Evolutionary conservation across 2,888 invertebrate genomes (phyloP).

Genomic region (Melieria crassipennis): DNA sequence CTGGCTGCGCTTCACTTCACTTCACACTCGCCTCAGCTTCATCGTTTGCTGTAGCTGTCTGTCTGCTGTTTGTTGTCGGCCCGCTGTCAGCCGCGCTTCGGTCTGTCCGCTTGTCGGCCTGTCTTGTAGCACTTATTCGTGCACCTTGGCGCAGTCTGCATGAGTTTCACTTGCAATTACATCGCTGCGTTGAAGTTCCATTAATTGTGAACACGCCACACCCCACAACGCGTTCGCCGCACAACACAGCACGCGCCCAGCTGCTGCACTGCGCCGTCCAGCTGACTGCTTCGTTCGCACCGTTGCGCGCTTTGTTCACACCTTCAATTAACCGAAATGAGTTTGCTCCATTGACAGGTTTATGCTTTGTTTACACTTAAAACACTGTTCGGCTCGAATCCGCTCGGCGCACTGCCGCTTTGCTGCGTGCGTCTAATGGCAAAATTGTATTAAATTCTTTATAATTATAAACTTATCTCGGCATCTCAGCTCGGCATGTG

Average conservation of each 20-base stretch:
- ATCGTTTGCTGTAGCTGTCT: no score
- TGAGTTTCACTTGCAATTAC: constrained; percentile 25
- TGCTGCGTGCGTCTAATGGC: constrained; percentile 23
- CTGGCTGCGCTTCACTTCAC: no score
- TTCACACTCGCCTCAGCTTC: no score
- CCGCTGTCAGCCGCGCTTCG: background rate
- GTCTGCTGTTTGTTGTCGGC: background rate
- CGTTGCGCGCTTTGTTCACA: constrained; percentile 51
- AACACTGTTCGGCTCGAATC: background rate
- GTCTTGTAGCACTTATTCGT: constrained; percentile 1
- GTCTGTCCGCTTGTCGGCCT: background rate
- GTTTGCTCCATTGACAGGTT: constrained; percentile 60
- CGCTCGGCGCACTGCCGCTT: background rate
- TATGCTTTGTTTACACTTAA: constrained; percentile 59
- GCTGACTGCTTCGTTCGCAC: constrained; percentile 49
- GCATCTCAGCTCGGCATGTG: constrained; percentile 24
- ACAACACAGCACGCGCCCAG: background rate
- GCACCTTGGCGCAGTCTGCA: constrained; percentile 21
- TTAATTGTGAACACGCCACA: constrained; percentile 19
- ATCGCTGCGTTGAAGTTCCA: constrained; percentile 24
- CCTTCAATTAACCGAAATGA: constrained; percentile 59
- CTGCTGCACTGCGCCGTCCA: background rate
- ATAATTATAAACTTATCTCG: constrained; percentile 31
- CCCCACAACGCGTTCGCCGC: no score
- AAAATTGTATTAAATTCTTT: constrained; percentile 38